Evolutionary conservation across 1,140 invertebrate genomes (phyloP).

Genomic region (Drosophila mojavensis): DNA sequence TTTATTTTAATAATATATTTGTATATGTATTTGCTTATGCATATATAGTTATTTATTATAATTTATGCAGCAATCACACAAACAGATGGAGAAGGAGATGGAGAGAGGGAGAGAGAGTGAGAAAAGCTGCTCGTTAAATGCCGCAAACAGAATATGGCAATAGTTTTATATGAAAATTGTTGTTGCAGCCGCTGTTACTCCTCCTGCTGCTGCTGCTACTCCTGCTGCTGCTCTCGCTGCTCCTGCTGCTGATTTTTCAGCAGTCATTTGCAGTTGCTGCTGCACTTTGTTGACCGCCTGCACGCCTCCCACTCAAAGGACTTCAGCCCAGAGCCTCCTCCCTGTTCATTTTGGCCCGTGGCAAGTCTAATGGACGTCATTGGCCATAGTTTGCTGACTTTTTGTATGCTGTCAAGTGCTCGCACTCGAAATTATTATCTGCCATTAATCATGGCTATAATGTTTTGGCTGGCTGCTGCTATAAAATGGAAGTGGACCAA

Average conservation of each 20-base stretch:
- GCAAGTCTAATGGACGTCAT: conserved; percentile 77
- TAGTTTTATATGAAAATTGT: conserved; percentile 68
- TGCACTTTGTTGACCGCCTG: conserved; percentile 61
- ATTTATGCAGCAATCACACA: conserved; percentile 76
- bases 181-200: conserved; percentile 7
- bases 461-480: conserved; percentile 73
- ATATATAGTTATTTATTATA: conserved; percentile 57
- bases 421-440: conserved; percentile 82
- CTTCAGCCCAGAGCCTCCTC: conserved; percentile 13
- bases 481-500: conserved; percentile 73
- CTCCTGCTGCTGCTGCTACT: conserved; percentile 20
- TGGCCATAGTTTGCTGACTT: conserved; percentile 82
- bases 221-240: conserved; percentile 44
- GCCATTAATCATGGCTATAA: conserved; percentile 82
- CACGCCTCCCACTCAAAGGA: conserved; percentile 13
- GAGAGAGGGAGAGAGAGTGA: background rate
- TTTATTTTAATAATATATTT: conserved; percentile 42
- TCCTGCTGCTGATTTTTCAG: conserved; percentile 72
- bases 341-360: conserved; percentile 48
- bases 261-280: conserved; percentile 74
- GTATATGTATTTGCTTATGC: conserved; percentile 27
- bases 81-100: background rate
- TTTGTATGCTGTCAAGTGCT: conserved; percentile 82
- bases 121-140: conserved; percentile 57
- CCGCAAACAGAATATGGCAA: conserved; percentile 80